phyloP scores from a whole-genome alignment of 2,888 invertebrate species.

The Parasteatoda lunata region DNA sequence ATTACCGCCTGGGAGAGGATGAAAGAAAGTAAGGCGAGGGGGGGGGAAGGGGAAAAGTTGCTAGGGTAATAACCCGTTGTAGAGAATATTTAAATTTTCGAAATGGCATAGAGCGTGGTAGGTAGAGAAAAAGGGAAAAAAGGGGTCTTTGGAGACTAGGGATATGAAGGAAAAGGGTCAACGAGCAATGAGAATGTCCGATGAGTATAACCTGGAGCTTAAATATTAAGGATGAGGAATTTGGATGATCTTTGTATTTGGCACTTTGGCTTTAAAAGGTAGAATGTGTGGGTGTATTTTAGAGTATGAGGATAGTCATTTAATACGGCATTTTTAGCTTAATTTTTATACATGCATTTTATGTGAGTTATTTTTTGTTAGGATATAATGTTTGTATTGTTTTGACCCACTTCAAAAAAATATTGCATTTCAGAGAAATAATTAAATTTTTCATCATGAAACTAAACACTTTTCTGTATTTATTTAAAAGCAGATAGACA shows the following conservation, averaged over 20 bases:
- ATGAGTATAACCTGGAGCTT: conserved; percentile 23
- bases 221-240: conserved; percentile 18
- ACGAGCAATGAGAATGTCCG: background rate
- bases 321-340: background rate
- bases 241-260: conserved; percentile 3
- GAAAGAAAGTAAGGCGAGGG: conserved; percentile 35
- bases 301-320: conserved; percentile 7
- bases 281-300: background rate
- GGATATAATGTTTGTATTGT: no score
- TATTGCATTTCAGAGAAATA: no score
- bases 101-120: background rate
- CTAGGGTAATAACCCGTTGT: conserved; percentile 64
- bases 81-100: conserved; percentile 63
- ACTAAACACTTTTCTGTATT: no score
- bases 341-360: background rate
- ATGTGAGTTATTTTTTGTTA: no score
- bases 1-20: conserved; percentile 59
- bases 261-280: conserved; percentile 7
- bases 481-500: no score
- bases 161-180: conserved; percentile 28
- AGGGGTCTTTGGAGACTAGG: conserved; percentile 8
- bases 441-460: no score
- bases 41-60: conserved; percentile 36
- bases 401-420: no score
- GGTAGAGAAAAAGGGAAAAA: background rate